Evolutionary conservation across 1,140 invertebrate genomes (phyloP).

Genomic region (Zaprionus ghesquierei): DNA sequence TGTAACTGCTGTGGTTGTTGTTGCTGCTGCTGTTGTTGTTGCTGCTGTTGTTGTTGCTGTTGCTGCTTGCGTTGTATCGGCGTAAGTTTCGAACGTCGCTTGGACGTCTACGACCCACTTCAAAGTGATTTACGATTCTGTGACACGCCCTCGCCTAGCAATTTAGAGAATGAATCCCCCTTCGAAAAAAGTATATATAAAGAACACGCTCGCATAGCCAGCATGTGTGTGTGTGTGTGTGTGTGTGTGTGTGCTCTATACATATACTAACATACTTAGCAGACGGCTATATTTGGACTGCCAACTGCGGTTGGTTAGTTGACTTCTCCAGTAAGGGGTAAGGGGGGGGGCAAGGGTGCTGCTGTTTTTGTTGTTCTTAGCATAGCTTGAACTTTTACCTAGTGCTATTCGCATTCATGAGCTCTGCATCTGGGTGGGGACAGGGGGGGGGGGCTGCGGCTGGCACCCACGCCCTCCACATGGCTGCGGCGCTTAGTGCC

Average conservation of each 20-base stretch:
- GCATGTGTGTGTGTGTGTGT: not conserved
- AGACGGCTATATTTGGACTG: slow-evolving; percentile 12
- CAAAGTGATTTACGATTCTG: slow-evolving; percentile 82
- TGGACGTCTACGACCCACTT: slow-evolving; percentile 82
- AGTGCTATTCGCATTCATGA: slow-evolving; percentile 64
- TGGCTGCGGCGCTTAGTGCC: not conserved
- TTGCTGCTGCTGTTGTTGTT: slow-evolving; percentile 44
- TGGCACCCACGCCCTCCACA: slow-evolving; percentile 4
- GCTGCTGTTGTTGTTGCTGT: slow-evolving; percentile 46
- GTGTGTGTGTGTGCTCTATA: not conserved
- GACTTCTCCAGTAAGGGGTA: not conserved
- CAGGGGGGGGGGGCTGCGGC: not conserved
- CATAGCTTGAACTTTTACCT: slow-evolving; percentile 69
- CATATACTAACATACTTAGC: slow-evolving; percentile 20
- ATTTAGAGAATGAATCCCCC: slow-evolving; percentile 68
- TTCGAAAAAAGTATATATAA: slow-evolving; percentile 16
- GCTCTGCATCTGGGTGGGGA: not conserved
- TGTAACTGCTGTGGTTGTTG: slow-evolving; percentile 24
- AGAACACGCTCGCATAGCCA: not conserved
- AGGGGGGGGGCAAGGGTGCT: not conserved
- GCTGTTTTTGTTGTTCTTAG: slow-evolving; percentile 53
- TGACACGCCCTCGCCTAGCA: slow-evolving; percentile 80
- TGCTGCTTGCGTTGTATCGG: slow-evolving; percentile 47
- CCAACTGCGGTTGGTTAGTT: slow-evolving; percentile 13
- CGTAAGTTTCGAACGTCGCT: slow-evolving; percentile 64